phyloP scores from a whole-genome alignment of 2,113 vertebrate species.

The Artemisiospiza belli region DNA sequence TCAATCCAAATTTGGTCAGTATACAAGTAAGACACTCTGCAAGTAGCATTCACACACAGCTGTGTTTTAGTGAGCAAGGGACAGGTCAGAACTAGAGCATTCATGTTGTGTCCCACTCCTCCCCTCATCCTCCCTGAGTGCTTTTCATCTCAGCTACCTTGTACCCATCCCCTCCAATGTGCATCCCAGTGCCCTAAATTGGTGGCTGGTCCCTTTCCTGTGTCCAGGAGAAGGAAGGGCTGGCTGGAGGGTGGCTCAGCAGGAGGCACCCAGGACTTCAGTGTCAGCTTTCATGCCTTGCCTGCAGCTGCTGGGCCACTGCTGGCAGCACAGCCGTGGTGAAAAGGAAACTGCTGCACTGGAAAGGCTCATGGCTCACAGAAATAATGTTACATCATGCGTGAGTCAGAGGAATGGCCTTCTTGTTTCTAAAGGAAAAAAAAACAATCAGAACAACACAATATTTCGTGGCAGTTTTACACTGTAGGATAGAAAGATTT shows the following conservation, averaged over 20 bases:
- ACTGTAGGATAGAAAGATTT: background rate
- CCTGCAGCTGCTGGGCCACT: fast-evolving
- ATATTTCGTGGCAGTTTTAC: background rate
- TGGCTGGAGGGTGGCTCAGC: background rate
- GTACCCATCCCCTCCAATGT: background rate
- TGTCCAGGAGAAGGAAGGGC: background rate
- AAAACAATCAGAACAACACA: background rate
- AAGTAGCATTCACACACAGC: background rate
- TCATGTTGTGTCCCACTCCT: background rate
- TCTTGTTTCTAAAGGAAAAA: background rate
- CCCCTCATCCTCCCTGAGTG: background rate
- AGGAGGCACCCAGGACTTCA: background rate
- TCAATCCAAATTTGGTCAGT: background rate
- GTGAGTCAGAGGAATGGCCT: background rate
- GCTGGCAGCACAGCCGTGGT: fast-evolving
- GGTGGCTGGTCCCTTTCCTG: background rate
- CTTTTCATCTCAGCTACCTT: background rate
- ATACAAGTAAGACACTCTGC: background rate
- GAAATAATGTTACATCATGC: background rate
- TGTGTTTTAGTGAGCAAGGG: background rate
- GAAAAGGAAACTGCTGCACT: background rate
- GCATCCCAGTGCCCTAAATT: background rate
- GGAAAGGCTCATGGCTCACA: background rate
- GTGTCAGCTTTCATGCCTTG: background rate
- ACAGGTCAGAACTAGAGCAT: background rate